Base-by-base conservation (phyloP, 2,797 vertebrate species). In the Characodon lateralis region DNA sequence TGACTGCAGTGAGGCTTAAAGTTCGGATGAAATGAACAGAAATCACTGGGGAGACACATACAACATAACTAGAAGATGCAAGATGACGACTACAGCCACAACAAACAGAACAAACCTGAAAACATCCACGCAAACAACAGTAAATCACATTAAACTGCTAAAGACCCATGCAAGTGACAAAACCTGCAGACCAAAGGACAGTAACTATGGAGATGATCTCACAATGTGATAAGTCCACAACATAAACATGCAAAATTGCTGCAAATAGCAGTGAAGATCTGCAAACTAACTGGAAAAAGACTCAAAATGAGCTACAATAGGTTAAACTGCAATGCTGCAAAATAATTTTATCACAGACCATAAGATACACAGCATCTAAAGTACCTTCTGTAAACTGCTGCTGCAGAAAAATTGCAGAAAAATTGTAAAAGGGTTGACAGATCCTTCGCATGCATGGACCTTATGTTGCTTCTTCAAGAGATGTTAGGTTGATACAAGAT, bases 371-470 rank as follows among this genome's bases (percentile, higher is more conserved):
- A 55, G 53, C 53, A 58, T 58, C n/a, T 24, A n/a, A 58, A 58
- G 24, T 22, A 55, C 20, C 28, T 63, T 63, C 26, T 28, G 26
- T 26, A 26, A 70, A 24, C 50, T 2, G 68, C 46, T 22, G 16
- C 71, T 72, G 63, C 41, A 69, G 66, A 41, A n/a, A n/a, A 41
- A 16, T 26, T 10, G 66, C 66, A 26, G 66, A 69, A 69, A 26
- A 69, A 69, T 14, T 12, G 39, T 66, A 13, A 66, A 41, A 41
- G 20, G 39, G 63, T 66, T 12, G 9, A 39, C 2, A 28, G 18
- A 18, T 2, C 51, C 31, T 61, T 31, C 6, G 18, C 9, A 28
- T 20, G 50, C 20, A 53, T 5, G 6, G 46, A 13, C 46, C 46
- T 35, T 35, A 35, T 35, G 35, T 35, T 35, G 35, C 35, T 35